A percentile compares a stretch with the other conserved stretches of the same genome.
phyloP scores from a whole-genome alignment of 1,140 invertebrate genomes.

The Micrasema minimum region DNA sequence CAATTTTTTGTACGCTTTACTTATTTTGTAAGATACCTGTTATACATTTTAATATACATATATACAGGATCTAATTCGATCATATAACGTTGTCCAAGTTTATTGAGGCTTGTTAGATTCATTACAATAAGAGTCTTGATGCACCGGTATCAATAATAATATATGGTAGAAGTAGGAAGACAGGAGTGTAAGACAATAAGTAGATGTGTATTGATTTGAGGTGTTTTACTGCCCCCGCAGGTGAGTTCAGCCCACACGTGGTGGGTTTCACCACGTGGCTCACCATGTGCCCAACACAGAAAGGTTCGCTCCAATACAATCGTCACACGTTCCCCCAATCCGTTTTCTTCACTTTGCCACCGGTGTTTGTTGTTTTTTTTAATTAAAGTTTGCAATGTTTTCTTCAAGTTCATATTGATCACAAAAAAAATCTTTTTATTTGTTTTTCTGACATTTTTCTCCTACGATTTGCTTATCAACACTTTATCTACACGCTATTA shows the following conservation, averaged over 20 bases:
- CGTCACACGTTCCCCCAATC: slow-evolving; percentile 16
- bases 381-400: background rate
- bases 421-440: too few species aligned
- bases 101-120: too few species aligned
- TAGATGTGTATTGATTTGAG: slow-evolving; percentile 33
- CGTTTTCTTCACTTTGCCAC: slow-evolving; percentile 21
- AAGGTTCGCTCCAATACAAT: slow-evolving; percentile 63
- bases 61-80: too few species aligned
- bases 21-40: too few species aligned
- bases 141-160: too few species aligned
- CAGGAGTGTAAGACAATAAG: background rate
- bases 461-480: too few species aligned
- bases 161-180: too few species aligned
- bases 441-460: too few species aligned
- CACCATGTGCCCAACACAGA: slow-evolving; percentile 65
- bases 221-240: slow-evolving; percentile 55
- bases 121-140: too few species aligned
- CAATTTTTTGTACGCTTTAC: too few species aligned
- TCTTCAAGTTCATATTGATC: background rate
- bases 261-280: slow-evolving; percentile 71
- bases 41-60: too few species aligned
- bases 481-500: background rate
- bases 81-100: too few species aligned
- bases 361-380: slow-evolving; percentile 17
- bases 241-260: slow-evolving; percentile 62